phyloP scores from a whole-genome alignment of 30 jellyfish, hydroid and myxozoan genomes.

The Hydra vulgaris region DNA sequence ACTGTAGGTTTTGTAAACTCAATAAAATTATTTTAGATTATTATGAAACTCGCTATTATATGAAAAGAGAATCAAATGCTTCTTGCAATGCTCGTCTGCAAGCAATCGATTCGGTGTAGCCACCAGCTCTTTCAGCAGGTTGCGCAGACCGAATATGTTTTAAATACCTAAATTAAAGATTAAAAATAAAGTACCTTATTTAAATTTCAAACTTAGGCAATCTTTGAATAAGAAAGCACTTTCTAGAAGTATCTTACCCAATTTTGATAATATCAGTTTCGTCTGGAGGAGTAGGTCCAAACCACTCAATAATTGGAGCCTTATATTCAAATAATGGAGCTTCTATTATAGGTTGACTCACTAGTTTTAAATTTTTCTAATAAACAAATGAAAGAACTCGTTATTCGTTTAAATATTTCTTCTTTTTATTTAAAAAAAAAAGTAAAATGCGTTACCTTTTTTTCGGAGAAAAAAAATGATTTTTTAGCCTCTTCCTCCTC shows the following conservation, averaged over 20 bases:
- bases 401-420: too few relatives aligned
- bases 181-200: too few relatives aligned
- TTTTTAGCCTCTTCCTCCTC: conserved; percentile 65
- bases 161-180: conserved; percentile 33
- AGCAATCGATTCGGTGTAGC: conserved; percentile 81
- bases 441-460: conserved; percentile 14
- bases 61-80: conserved; percentile 68
- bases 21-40: too few relatives aligned
- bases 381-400: too few relatives aligned
- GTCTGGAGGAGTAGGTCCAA: conserved; percentile 74
- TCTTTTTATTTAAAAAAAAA: too few relatives aligned
- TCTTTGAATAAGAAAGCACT: neutral
- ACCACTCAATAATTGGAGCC: conserved; percentile 24
- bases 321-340: conserved; percentile 60
- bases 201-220: neutral
- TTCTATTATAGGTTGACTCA: conserved; percentile 29
- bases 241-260: conserved; percentile 28
- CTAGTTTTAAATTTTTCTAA: conserved; percentile 10
- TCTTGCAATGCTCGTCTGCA: conserved; percentile 90
- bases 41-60: neutral
- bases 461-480: conserved; percentile 75
- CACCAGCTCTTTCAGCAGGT: conserved; percentile 83
- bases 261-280: conserved; percentile 13
- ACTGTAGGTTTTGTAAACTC: too few relatives aligned
- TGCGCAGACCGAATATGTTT: conserved; percentile 72